Conservation (phyloP, 1,140 invertebrate species). For the Anastatus disparis region DNA sequence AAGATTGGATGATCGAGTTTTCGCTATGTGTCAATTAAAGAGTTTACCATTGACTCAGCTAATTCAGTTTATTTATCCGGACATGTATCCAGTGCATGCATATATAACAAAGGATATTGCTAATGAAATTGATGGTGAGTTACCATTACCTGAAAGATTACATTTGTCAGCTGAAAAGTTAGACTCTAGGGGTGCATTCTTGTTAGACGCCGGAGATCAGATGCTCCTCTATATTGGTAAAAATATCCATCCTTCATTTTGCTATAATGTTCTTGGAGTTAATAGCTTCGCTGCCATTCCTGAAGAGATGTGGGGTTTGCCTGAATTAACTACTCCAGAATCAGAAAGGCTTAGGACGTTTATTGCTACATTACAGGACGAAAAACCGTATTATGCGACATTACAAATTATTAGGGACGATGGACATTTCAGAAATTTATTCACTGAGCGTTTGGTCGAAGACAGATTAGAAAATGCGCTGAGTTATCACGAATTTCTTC, state of each 20-base stretch:
- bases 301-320: conserved; percentile 78
- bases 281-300: conserved; percentile 72
- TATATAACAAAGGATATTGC: conserved; percentile 74
- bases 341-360: conserved; percentile 84
- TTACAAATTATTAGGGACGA: conserved; percentile 92
- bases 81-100: conserved; percentile 90
- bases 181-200: conserved; percentile 88
- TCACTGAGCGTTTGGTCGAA: conserved; percentile 91
- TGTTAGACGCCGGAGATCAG: conserved; percentile 87
- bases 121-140: conserved; percentile 69
- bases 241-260: conserved; percentile 79
- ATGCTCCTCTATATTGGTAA: conserved; percentile 91
- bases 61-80: conserved; percentile 90
- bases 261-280: conserved; percentile 78
- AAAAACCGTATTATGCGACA: conserved; percentile 81
- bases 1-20: conserved; percentile 91
- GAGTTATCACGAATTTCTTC: conserved; percentile 98
- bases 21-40: conserved; percentile 94
- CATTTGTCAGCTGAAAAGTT: conserved; percentile 80
- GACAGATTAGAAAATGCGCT: conserved; percentile 93
- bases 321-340: conserved; percentile 79
- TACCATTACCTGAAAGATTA: conserved; percentile 72
- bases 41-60: conserved; percentile 83
- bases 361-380: conserved; percentile 85
- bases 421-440: conserved; percentile 81